Evolutionary conservation across 2,888 invertebrate species (phyloP).

Genomic region (Epinotia ramella): DNA sequence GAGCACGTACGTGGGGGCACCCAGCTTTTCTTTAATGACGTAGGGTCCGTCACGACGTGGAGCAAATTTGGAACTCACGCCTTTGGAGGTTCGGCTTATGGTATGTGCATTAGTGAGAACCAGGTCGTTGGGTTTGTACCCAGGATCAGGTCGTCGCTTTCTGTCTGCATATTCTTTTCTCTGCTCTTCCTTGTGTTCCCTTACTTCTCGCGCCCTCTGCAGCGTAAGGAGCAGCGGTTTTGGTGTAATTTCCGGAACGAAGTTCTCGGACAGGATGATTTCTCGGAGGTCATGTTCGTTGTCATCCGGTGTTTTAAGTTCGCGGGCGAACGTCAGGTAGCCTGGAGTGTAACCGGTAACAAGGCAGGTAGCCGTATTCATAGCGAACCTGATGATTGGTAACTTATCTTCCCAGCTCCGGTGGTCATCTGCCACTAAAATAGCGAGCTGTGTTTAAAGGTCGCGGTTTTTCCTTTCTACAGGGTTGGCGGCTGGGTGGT

Average conservation of each 20-base stretch:
- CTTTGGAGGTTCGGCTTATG: too few species aligned
- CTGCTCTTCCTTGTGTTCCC: slow-evolving; percentile 5
- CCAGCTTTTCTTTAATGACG: too few species aligned
- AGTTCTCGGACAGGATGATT: background rate
- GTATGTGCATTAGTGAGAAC: too few species aligned
- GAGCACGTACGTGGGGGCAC: too few species aligned
- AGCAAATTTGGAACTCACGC: too few species aligned
- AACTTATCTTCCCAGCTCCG: slow-evolving; percentile 38
- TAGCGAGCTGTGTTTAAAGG: slow-evolving; percentile 47
- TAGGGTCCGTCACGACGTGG: too few species aligned
- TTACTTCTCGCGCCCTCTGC: background rate
- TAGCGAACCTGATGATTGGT: slow-evolving; percentile 45
- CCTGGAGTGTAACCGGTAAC: slow-evolving; percentile 33
- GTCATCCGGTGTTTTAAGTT: background rate
- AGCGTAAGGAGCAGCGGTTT: background rate
- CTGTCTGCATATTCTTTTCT: slow-evolving; percentile 31
- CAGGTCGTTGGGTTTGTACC: too few species aligned
- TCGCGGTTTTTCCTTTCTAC: slow-evolving; percentile 56
- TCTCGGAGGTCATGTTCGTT: background rate
- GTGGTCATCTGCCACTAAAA: slow-evolving; percentile 52
- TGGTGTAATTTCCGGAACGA: slow-evolving; percentile 1
- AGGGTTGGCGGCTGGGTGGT: slow-evolving; percentile 58
- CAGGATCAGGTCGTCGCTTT: too few species aligned
- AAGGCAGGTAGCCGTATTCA: slow-evolving; percentile 37
- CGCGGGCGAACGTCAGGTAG: slow-evolving; percentile 28